Evolutionary conservation across 2,888 invertebrate genomes (phyloP), one percentile per base, ranked within the genome.

Genomic region (Coelinius sp.): DNA sequence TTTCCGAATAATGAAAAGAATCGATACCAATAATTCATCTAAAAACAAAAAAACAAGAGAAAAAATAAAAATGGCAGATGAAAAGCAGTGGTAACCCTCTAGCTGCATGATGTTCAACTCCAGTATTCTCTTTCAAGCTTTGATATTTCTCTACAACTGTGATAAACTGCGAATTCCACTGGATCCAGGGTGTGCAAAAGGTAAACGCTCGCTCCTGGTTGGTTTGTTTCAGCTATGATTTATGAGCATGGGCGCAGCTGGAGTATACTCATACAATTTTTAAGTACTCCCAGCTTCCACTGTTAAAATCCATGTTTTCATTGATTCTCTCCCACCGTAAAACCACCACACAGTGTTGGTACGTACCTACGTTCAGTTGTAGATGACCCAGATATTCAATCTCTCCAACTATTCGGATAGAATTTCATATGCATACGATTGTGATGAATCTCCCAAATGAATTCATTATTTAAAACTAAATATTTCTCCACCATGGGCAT

Each of bases 241-340:
- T 81, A 83, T 79, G 78, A 75, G 73, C 63, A 41, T 63, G 75
- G 66, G 70, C 76, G 76, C 63, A 63, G 41, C 25, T n/a, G 10
- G 46, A 70, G 78, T 80, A 79, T 82, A 84, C 82, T 84, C 82
- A 79, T 81, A 82, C 78, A 81, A 84, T 81, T 81, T 79, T 78
- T 72, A 76, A 70, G 73, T 76, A 63, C 63, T 63, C 17, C 71
- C 78, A 81, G 81, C 82, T 78, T 63, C 24, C n/a, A 63, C 63
- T 22, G 38, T 12, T n/a, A 41, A 27, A 59, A 80, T 78, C 81
- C 82, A 80, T 81, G 81, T 81, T 80, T 79, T 71, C 78, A 80
- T 79, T 76, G 75, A 76, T 73, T 75, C 73, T 73, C 38, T 41
- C n/a, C 20, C 44, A 22, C 35, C 35, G 59, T 59, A n/a, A 12